Evolutionary conservation across 2,113 vertebrate genomes (phyloP).

Genomic region (Sarotherodon lohbergeri): DNA sequence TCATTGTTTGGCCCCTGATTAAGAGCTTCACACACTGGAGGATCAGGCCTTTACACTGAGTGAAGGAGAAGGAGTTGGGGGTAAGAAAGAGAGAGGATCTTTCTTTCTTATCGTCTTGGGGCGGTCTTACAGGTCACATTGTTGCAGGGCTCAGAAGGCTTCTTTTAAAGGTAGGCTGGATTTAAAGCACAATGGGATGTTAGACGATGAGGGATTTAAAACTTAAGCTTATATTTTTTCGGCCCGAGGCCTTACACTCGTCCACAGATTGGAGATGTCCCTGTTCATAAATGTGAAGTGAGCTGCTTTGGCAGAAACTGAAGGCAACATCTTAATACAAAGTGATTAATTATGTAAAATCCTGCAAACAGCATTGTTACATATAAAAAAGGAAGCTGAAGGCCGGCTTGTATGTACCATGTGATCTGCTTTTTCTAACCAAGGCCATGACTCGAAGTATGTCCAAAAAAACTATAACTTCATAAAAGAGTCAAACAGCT

Average conservation of each 20-base stretch:
- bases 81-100: conserved; percentile 44
- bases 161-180: conserved; percentile 57
- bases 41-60: conserved; percentile 47
- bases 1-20: conserved; percentile 75
- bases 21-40: conserved; percentile 71
- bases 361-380: background rate
- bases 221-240: conserved; percentile 41
- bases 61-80: conserved; percentile 30
- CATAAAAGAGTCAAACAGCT: background rate
- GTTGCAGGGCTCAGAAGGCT: conserved; percentile 56
- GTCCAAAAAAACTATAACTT: background rate
- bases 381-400: background rate
- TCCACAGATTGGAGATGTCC: background rate
- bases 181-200: conserved; percentile 66
- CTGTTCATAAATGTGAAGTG: background rate
- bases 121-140: conserved; percentile 59
- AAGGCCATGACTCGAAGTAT: background rate
- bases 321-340: conserved; percentile 30
- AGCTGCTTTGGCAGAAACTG: background rate
- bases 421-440: background rate
- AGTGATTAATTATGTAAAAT: background rate
- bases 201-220: conserved; percentile 64
- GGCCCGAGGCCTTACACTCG: background rate
- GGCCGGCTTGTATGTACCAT: background rate
- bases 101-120: conserved; percentile 41